These are phyloP conservation scores for Carpatolechia fugitivella DNA, from an alignment of 2,888 invertebrate species.

Conservation along the genomic window DNA sequence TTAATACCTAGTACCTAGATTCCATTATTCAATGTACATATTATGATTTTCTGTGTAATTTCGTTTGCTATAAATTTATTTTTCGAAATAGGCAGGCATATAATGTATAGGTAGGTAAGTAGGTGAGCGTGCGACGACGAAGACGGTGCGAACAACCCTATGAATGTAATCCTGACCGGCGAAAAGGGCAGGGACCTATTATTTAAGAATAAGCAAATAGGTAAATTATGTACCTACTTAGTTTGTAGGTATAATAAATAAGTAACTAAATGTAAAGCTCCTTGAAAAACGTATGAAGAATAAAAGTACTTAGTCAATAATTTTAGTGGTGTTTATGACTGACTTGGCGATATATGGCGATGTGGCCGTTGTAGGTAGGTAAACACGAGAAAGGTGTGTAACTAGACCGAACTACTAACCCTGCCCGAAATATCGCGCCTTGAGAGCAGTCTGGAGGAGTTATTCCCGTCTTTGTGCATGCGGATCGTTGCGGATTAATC, in stretches of 20 bases:
- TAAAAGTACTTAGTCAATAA: too few relatives aligned
- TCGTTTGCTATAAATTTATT: background rate
- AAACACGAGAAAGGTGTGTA: background rate
- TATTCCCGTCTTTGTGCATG: slow-evolving; percentile 60
- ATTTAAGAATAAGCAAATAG: too few relatives aligned
- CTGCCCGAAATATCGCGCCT: slow-evolving; percentile 69
- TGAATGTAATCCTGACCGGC: background rate
- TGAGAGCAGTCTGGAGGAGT: slow-evolving; percentile 58
- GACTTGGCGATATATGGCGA: too few relatives aligned
- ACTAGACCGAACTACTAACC: slow-evolving; percentile 63
- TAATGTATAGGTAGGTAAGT: background rate
- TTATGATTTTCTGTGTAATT: too few relatives aligned
- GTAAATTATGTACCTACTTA: background rate
- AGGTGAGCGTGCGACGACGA: too few relatives aligned
- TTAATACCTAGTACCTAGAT: too few relatives aligned
- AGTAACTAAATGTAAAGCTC: background rate
- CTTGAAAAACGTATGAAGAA: too few relatives aligned
- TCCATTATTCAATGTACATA: too few relatives aligned
- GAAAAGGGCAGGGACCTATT: too few relatives aligned
- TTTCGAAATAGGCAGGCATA: background rate
- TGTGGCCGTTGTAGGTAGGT: too few relatives aligned
- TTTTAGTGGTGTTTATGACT: too few relatives aligned
- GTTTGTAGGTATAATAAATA: background rate
- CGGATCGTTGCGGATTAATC: slow-evolving; percentile 57
- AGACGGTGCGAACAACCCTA: background rate